These are phyloP conservation scores for Fukomys damarensis DNA, from an alignment of 2,113 vertebrate species.

Conservation along the genomic window DNA sequence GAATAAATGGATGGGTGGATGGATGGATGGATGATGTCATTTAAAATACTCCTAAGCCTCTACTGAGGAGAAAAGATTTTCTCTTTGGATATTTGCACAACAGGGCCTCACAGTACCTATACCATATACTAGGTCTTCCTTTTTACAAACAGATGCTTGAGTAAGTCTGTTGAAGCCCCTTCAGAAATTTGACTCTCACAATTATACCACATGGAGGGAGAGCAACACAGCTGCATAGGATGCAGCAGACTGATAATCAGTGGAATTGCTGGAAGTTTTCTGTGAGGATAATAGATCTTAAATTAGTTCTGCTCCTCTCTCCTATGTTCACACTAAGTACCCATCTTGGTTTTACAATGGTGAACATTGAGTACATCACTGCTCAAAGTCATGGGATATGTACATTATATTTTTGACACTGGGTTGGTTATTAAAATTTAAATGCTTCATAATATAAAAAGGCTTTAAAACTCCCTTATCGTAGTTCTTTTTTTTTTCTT, in stretches of 20 bases:
- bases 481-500: neutral
- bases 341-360: neutral
- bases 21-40: neutral
- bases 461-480: neutral
- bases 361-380: neutral
- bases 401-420: neutral
- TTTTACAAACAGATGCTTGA: constrained; percentile 40
- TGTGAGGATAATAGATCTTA: constrained; percentile 49
- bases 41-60: neutral
- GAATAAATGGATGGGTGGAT: neutral
- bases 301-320: constrained; percentile 46
- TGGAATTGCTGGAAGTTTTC: constrained; percentile 40
- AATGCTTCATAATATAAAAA: constrained; percentile 17
- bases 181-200: constrained; percentile 63
- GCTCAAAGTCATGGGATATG: neutral
- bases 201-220: constrained; percentile 44
- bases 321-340: neutral
- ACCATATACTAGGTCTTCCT: neutral
- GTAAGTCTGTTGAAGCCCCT: constrained; percentile 52
- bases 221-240: constrained; percentile 66
- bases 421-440: constrained; percentile 19
- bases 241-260: constrained; percentile 41
- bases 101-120: neutral
- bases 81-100: neutral
- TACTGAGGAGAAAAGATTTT: neutral